Base-by-base conservation (phyloP, 2,888 invertebrate species). In the Melanophora roralis region DNA sequence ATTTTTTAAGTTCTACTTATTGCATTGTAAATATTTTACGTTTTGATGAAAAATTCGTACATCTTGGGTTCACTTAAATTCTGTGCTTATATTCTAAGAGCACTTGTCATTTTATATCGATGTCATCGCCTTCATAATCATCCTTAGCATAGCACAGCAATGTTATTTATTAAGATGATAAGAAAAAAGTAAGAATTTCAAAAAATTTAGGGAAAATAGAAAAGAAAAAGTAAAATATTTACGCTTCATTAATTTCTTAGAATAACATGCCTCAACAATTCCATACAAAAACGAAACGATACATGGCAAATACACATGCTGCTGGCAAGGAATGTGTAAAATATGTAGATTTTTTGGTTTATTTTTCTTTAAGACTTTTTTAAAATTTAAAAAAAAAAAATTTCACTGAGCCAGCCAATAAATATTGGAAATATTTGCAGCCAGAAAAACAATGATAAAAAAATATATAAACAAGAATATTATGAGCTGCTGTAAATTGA, bases 211-310 rank as follows among this genome's bases (percentile, higher is more conserved):
- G 8, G 14, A 23, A 51, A 75, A 3, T 27, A 5, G 6, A 27
- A 27, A 73, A 14, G 6, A 62, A 45, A 62, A 14, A 21, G 57
- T 62, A 57, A 49, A 27, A 74, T 74, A 74, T 57, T 27, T 59
- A 53, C 59, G 43, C 68, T 64, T 78, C 78, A 78, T 78, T 78
- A 78, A 69, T 69, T 78, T 64, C 69, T 64, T 49, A 69, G 27
- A 74, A 78, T 74, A 65, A 69, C 40, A 78, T 45, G 78, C 57
- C 64, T 74, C 51, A 74, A 78, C 57, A 69, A 38, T 53, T 78
- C 64, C 19, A 78, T n/a, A 38, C 59, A 49, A 73, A 73, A 62
- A 9, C 12, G 47, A 57, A 45, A n/a, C 14, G 49, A 40, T 16
- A 62, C 53, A n/a, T 14, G 11, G 14, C 64, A n/a, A 38, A 38